Evolutionary conservation across 2,797 vertebrate species (phyloP).

Genomic region (Falco berigora): DNA sequence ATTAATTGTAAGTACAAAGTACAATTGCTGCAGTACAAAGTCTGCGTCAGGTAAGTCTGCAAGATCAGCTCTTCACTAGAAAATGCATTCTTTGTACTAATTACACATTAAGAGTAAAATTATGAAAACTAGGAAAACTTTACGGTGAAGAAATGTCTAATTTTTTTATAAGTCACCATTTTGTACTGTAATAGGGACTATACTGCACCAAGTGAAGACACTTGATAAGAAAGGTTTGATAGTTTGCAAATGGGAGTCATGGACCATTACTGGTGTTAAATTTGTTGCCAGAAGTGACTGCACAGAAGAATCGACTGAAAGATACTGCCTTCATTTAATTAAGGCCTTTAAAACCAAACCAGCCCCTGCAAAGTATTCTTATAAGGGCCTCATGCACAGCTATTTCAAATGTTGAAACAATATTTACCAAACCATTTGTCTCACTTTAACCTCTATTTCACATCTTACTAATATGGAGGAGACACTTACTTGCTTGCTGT

Average conservation of each 20-base stretch:
- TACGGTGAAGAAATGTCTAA: not conserved
- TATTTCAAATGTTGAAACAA: not conserved
- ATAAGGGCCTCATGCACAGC: not conserved
- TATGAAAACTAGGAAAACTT: not conserved
- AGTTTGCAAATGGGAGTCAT: not conserved
- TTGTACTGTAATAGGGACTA: not conserved
- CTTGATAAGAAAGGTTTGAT: not conserved
- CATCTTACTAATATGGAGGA: not conserved
- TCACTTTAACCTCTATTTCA: not conserved
- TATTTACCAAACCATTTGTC: not conserved
- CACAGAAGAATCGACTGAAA: not conserved
- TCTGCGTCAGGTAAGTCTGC: too few relatives aligned
- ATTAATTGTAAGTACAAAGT: not conserved
- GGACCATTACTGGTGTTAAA: not conserved
- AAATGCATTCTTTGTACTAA: too few relatives aligned
- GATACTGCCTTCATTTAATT: not conserved
- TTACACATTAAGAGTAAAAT: not conserved
- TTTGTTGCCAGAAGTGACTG: not conserved
- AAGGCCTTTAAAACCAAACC: not conserved
- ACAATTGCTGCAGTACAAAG: too few relatives aligned
- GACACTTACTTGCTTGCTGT: constrained; percentile 71
- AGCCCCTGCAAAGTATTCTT: not conserved
- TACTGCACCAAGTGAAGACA: not conserved
- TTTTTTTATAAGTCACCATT: not conserved
- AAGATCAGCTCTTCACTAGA: too few relatives aligned